These are phyloP conservation scores for Parazoanthus darwini DNA, from an alignment of 92 coral and sea anemone genomes.

Conservation along the genomic window DNA sequence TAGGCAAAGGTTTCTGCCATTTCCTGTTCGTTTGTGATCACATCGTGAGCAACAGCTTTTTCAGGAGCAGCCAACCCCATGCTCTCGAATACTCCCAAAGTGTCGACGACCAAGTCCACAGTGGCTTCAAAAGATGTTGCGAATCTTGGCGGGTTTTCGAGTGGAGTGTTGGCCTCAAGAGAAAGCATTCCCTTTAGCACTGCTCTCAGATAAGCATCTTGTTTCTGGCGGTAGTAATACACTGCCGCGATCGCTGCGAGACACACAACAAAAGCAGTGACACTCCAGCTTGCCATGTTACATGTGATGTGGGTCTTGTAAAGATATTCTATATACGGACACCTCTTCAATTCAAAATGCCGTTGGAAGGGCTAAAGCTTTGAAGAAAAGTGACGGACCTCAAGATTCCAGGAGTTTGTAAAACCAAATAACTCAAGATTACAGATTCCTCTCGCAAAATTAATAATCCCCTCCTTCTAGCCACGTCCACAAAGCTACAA, in stretches of 20 bases:
- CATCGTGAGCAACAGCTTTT: constrained; percentile 72
- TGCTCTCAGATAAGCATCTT: constrained; percentile 58
- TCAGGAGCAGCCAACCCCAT: constrained; percentile 73
- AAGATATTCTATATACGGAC: not conserved
- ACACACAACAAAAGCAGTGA: constrained; percentile 19
- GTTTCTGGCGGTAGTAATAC: constrained; percentile 64
- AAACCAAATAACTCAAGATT: no score
- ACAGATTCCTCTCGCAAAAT: not conserved
- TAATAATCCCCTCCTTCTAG: not conserved
- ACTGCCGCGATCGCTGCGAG: constrained; percentile 60
- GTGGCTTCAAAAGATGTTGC: constrained; percentile 76
- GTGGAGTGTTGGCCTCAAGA: constrained; percentile 58
- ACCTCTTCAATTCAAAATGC: not conserved
- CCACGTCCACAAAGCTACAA: not conserved
- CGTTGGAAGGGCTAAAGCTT: no score
- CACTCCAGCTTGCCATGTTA: constrained; percentile 34
- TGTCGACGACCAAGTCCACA: constrained; percentile 65
- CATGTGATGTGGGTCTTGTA: not conserved
- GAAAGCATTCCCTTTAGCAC: constrained; percentile 72
- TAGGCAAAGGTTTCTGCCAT: constrained; percentile 88
- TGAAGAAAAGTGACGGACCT: no score
- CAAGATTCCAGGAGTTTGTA: no score
- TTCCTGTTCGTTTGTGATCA: constrained; percentile 67
- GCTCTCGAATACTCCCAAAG: constrained; percentile 66
- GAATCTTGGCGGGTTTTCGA: constrained; percentile 63